phyloP scores from a whole-genome alignment of 2,113 vertebrate species.

The Apteryx owenii region DNA sequence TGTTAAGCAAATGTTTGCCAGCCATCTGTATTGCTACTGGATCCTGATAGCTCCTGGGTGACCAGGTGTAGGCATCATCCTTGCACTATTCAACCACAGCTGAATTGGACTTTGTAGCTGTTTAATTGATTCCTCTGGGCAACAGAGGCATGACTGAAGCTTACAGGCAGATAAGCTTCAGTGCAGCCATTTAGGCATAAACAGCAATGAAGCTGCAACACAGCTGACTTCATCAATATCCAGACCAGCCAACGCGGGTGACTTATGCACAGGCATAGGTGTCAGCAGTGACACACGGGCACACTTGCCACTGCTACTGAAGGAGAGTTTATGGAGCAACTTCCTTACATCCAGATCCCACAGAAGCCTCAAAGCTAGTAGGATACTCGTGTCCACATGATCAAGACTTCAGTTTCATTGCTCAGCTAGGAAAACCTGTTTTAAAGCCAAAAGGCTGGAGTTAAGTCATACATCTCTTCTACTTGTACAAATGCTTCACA shows the following conservation, averaged over 20 bases:
- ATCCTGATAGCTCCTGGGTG: background rate
- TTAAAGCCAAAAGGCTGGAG: background rate
- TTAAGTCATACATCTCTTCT: background rate
- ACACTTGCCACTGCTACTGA: background rate
- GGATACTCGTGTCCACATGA: background rate
- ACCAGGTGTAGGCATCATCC: background rate
- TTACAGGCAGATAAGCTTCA: background rate
- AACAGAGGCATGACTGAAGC: background rate
- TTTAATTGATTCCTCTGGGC: background rate
- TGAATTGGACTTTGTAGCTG: background rate
- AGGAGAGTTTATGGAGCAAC: background rate
- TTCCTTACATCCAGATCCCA: background rate
- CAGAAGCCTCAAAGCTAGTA: background rate
- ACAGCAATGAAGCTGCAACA: background rate
- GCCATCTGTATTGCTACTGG: background rate
- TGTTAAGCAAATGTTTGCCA: background rate
- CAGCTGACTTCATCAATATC: background rate
- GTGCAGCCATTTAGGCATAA: background rate
- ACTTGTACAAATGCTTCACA: background rate
- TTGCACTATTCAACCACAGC: background rate
- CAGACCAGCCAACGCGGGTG: background rate
- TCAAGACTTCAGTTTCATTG: background rate
- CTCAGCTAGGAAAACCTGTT: background rate
- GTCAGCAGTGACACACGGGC: background rate
- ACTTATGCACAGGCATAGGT: background rate